Base-by-base conservation (phyloP, 2,113 vertebrate genomes). In the Phasianus colchicus region DNA sequence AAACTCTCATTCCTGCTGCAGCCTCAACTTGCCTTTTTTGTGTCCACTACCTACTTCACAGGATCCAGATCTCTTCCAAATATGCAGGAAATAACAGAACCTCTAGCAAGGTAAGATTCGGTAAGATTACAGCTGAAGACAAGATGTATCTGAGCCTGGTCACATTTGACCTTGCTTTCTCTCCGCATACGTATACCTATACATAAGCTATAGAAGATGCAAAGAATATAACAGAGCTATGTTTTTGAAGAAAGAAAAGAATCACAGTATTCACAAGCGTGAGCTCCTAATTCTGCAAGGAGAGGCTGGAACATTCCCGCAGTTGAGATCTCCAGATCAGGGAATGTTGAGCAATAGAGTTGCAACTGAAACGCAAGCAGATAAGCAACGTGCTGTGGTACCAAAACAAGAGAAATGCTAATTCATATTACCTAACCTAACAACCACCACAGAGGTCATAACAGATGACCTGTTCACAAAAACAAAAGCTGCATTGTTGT, bases 261-360 rank as follows among this genome's bases (percentile, higher is more conserved):
- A 75, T 36, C 77, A 20, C 71, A 81, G 55, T 36, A 65, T 67
- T 71, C 86, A 84, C 90, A 75, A 84, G 73, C 36, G 78, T 69
- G 86, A 90, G 73, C 57, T 88, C 45, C 77, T 81, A 66, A 27
- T 88, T 88, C 74, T 14, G 80, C 43, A 90, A 83, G 69, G 32
- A 27, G 48, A 72, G 30, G 50, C 77, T 80, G 42, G 72, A 92
- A 96, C 34, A 92, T 81, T 88, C 76, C 76, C 60, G 48, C 52
- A 4, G 3, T 22, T 65, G 43, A 92, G 38, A 89, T 61, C n/a
- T 61, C 60, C 83, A 25, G 25, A 86, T 50, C n/a, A 0, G 6
- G 74, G 73, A 43, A 86, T 6, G 19, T 55, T 96, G 34, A 93
- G 95, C 64, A 95, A 90, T 66, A 47, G 85, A 63, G 42, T 34